Conservation (phyloP, 2,888 invertebrate genomes). For the Calliopum simillimum region DNA sequence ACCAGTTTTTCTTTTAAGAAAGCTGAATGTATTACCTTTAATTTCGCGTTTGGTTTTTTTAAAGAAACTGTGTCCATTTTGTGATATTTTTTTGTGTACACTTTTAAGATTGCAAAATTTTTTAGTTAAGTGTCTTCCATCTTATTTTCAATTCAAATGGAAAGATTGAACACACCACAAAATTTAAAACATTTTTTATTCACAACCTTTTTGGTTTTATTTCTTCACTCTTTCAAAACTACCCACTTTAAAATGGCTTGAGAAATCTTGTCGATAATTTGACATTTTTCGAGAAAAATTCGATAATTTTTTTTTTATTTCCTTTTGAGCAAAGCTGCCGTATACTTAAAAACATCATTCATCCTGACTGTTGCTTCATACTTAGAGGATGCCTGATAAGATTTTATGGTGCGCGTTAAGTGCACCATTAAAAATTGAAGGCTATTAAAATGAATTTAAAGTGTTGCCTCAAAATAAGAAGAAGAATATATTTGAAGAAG, state of each 20-base stretch:
- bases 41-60: too few relatives aligned
- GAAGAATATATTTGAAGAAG: not conserved
- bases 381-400: conserved; percentile 18
- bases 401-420: conserved; percentile 22
- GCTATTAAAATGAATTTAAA: conserved; percentile 16
- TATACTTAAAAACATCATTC: not conserved
- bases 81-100: too few relatives aligned
- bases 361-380: not conserved
- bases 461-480: not conserved
- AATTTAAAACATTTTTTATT: not conserved
- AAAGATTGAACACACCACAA: not conserved
- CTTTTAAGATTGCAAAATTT: too few relatives aligned
- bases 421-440: conserved; percentile 27
- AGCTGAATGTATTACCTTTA: too few relatives aligned
- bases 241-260: not conserved
- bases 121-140: too few relatives aligned
- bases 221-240: not conserved
- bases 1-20: too few relatives aligned
- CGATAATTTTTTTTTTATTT: conserved; percentile 8
- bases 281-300: conserved; percentile 21
- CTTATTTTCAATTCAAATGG: too few relatives aligned
- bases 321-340: not conserved
- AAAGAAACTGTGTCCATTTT: too few relatives aligned
- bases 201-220: not conserved
- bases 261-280: conserved; percentile 20